phyloP scores from a whole-genome alignment of 1,140 invertebrate species.

The Drosophila equinoxialis region DNA sequence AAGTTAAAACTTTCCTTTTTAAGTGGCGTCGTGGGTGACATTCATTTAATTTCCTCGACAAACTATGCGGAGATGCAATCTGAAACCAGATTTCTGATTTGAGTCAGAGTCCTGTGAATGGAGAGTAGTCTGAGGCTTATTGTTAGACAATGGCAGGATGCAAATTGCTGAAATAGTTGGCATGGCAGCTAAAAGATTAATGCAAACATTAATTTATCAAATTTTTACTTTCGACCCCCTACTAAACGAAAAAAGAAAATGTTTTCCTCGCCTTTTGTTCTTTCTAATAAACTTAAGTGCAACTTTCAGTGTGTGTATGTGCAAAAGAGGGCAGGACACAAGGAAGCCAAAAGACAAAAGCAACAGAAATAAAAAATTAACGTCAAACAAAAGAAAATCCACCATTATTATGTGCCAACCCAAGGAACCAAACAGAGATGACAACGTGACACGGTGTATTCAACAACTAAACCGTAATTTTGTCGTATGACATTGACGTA shows the following conservation, averaged over 20 bases:
- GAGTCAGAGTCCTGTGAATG: conserved; percentile 23
- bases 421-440: conserved; percentile 40
- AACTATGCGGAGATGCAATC: conserved; percentile 70
- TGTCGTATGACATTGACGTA: no score
- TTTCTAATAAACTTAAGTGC: conserved; percentile 81
- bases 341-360: conserved; percentile 62
- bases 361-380: conserved; percentile 77
- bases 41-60: conserved; percentile 59
- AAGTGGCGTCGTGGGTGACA: conserved; percentile 69
- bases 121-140: conserved; percentile 20
- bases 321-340: conserved; percentile 11
- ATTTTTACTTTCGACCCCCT: conserved; percentile 49
- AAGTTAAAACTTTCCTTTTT: conserved; percentile 28
- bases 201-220: conserved; percentile 70
- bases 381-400: conserved; percentile 81
- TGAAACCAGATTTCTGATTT: conserved; percentile 62
- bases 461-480: background rate
- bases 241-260: background rate
- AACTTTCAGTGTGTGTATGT: conserved; percentile 36
- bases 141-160: conserved; percentile 42
- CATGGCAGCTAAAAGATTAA: conserved; percentile 55
- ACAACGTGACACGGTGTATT: background rate
- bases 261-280: conserved; percentile 49
- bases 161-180: conserved; percentile 69
- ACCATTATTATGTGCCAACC: conserved; percentile 81